Conservation (phyloP, 2,113 vertebrate genomes). For the Pycnonotus jocosus region DNA sequence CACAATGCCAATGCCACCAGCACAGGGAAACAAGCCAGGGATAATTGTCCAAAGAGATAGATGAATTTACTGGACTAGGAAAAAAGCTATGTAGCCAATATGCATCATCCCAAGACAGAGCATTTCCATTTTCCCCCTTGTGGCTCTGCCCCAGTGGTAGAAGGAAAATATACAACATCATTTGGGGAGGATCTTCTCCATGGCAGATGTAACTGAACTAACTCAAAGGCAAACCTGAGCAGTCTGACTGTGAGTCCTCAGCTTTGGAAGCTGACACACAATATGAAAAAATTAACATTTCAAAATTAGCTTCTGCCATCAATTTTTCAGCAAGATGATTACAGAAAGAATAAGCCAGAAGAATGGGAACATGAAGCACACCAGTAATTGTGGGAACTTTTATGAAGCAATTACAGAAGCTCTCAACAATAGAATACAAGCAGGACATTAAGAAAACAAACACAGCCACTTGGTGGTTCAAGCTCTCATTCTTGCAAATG, state of each 20-base stretch:
- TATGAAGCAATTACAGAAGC: slow-evolving; percentile 1
- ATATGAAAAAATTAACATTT: background rate
- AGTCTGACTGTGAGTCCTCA: background rate
- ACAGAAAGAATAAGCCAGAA: background rate
- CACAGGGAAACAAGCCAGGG: background rate
- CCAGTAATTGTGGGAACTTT: background rate
- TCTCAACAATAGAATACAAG: background rate
- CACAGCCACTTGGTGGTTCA: background rate
- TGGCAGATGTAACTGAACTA: background rate
- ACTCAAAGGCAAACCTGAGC: background rate
- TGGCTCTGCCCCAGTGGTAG: background rate
- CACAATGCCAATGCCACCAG: background rate
- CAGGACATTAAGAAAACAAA: background rate
- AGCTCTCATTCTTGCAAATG: background rate
- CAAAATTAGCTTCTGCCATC: background rate
- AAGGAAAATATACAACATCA: background rate
- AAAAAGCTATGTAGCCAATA: background rate
- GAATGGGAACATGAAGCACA: background rate
- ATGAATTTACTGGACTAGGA: background rate
- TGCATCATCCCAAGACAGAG: background rate
- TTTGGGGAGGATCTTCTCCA: background rate
- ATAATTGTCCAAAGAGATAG: background rate
- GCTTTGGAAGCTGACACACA: background rate
- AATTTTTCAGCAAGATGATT: background rate
- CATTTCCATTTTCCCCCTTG: background rate